Evolutionary conservation across 2,113 vertebrate species (phyloP).

Genomic region (Eupsittula cactorum): DNA sequence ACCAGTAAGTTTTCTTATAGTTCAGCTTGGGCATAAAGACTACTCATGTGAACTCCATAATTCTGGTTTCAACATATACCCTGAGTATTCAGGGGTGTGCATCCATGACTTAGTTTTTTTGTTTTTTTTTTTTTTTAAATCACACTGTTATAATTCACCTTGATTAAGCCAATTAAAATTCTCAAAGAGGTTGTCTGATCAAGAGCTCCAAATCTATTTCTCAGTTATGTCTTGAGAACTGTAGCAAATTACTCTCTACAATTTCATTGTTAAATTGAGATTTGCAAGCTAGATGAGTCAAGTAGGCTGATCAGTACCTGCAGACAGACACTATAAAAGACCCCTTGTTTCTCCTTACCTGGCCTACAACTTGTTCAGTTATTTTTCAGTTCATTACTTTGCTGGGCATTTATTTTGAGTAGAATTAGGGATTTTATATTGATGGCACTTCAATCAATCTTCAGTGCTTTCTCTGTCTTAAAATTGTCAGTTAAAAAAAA

Average conservation of each 20-base stretch:
- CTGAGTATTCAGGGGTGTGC: neutral
- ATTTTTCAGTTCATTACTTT: neutral
- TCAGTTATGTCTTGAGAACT: neutral
- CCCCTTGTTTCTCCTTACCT: neutral
- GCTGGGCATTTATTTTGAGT: neutral
- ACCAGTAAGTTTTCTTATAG: neutral
- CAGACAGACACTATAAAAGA: neutral
- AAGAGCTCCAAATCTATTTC: neutral
- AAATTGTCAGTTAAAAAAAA: neutral
- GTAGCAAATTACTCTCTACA: neutral
- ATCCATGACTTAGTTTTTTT: neutral
- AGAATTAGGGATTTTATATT: neutral
- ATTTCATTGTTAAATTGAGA: neutral
- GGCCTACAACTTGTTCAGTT: neutral
- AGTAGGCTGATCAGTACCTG: neutral
- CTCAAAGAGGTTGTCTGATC: neutral
- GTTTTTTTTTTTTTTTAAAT: neutral
- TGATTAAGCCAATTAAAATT: neutral
- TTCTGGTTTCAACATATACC: neutral
- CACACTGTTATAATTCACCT: neutral
- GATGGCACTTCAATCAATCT: neutral
- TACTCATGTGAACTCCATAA: neutral
- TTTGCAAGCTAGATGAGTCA: neutral
- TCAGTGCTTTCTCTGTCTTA: neutral
- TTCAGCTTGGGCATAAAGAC: neutral